Percentiles rank a stretch among this genome's conserved stretches.
Evolutionary conservation across 2,888 invertebrate species (phyloP).

Genomic region (Pimpla rufipes): DNA sequence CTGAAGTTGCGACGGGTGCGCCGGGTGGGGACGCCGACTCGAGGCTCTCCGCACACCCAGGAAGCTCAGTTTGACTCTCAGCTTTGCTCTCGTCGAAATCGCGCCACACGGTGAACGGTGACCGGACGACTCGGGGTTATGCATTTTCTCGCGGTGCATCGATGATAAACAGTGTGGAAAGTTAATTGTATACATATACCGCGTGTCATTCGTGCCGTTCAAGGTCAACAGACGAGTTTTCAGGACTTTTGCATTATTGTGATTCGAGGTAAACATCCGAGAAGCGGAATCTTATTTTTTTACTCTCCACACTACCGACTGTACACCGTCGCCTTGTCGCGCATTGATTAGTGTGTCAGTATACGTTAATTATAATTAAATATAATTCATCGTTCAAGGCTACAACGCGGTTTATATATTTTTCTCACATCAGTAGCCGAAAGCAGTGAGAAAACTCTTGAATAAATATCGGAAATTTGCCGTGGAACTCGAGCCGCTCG

Average conservation of each 20-base stretch:
- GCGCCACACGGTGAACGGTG: conserved; percentile 55
- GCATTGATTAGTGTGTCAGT: too few species aligned
- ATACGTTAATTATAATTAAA: too few species aligned
- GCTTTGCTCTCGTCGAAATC: conserved; percentile 71
- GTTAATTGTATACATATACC: conserved; percentile 56
- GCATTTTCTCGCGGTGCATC: too few species aligned
- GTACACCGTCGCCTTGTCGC: too few species aligned
- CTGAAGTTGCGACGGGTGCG: too few species aligned
- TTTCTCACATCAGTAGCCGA: too few species aligned
- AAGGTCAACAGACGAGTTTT: not conserved
- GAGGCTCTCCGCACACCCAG: conserved; percentile 10
- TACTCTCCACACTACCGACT: too few species aligned
- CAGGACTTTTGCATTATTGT: not conserved
- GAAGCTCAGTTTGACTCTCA: conserved; percentile 72
- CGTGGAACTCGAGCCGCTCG: conserved; percentile 1
- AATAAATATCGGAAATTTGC: too few species aligned
- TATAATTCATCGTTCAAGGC: too few species aligned
- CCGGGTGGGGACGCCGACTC: conserved; percentile 42
- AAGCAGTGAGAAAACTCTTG: too few species aligned
- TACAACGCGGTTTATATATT: too few species aligned
- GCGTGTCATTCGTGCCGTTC: conserved; percentile 53
- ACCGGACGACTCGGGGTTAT: conserved; percentile 38
- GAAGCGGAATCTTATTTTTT: too few species aligned
- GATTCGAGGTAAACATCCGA: conserved; percentile 38
- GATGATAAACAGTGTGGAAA: conserved; percentile 19